Conservation (phyloP, 2,113 vertebrate genomes). For the Bos taurus region ARS-UCD2.0 NC_037336.1:72275501-72276000, state of each 20-base stretch:
- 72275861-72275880: background rate
- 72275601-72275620: no score
- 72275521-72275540: no score
- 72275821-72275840: background rate
- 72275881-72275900: background rate
- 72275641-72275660: no score
- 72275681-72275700: no score
- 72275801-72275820: background rate
- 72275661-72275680: no score
- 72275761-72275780: background rate
- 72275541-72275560: no score
- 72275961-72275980: background rate
- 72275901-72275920: background rate
- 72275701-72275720: background rate
- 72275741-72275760: background rate
- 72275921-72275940: background rate
- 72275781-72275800: background rate
- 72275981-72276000: background rate
- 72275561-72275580: no score
- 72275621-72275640: no score
- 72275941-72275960: background rate
- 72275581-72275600: no score
- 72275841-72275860: background rate
- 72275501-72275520: no score
- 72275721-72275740: background rate